A percentile compares a stretch with the other conserved stretches of the same genome.
Evolutionary conservation across 2,797 vertebrate genomes (phyloP).

Genomic region (Semotilus atromaculatus): DNA sequence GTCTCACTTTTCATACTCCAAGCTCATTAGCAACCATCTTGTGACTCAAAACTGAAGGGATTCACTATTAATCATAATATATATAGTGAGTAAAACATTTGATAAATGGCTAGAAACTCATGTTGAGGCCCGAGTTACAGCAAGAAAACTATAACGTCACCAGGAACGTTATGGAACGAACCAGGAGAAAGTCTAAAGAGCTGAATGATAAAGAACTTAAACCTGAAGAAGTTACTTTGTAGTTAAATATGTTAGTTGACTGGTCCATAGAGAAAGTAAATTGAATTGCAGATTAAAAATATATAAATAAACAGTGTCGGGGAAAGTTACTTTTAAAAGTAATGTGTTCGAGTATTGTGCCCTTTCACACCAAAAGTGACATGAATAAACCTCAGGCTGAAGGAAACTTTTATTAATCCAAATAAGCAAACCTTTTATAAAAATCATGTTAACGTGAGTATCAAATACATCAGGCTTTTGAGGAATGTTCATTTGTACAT

Average conservation of each 20-base stretch:
- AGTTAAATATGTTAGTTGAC: neutral
- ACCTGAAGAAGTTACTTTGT: neutral
- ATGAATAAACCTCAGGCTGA: neutral
- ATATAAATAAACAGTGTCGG: neutral
- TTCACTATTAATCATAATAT: neutral
- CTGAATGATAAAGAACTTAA: neutral
- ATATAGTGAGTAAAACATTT: neutral
- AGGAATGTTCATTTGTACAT: neutral
- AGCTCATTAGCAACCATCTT: neutral
- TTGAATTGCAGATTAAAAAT: neutral
- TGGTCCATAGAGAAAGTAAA: neutral
- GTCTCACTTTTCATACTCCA: neutral
- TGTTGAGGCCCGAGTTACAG: neutral
- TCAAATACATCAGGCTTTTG: neutral
- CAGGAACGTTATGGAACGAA: neutral
- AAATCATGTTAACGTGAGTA: neutral
- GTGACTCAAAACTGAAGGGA: neutral
- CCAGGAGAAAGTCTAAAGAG: neutral
- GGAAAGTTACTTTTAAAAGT: neutral
- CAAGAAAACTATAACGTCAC: neutral
- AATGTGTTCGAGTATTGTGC: neutral
- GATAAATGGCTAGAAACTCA: neutral
- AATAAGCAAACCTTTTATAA: no score
- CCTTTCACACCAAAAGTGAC: neutral
- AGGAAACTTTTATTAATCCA: no score